These are phyloP conservation scores for Dipodomys ordii DNA, from an alignment of 2,113 vertebrate species.

Conservation along the genomic window DNA sequence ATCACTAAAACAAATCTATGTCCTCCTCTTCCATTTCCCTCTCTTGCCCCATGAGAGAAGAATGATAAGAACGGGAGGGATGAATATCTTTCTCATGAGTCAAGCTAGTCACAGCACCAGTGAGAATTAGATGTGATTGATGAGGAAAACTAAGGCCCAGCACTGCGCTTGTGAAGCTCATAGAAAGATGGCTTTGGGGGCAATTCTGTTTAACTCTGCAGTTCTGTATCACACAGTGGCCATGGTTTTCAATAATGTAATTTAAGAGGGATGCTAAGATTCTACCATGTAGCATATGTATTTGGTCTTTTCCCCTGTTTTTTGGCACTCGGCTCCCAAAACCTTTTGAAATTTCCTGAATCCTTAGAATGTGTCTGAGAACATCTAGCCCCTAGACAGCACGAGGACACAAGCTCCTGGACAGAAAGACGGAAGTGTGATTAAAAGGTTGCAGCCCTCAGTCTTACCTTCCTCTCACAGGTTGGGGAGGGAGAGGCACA, in stretches of 20 bases:
- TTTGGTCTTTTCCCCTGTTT: not conserved
- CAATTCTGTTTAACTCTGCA: not conserved
- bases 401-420: not conserved
- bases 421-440: not conserved
- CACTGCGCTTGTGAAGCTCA: not conserved
- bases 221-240: not conserved
- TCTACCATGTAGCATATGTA: not conserved
- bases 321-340: not conserved
- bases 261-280: not conserved
- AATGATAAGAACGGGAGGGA: not conserved
- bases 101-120: not conserved
- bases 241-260: not conserved
- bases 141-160: not conserved
- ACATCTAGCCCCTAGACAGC: too few relatives aligned
- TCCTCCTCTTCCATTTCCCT: not conserved
- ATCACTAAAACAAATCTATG: conserved; percentile 46
- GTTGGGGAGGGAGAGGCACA: too few relatives aligned
- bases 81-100: not conserved
- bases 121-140: not conserved
- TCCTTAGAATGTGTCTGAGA: too few relatives aligned
- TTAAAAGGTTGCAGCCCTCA: not conserved
- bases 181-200: not conserved
- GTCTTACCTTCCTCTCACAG: not conserved
- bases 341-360: not conserved
- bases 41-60: not conserved